Evolutionary conservation across 2,797 vertebrate genomes (phyloP).

Genomic region (Poeciliopsis paucimaculata): DNA sequence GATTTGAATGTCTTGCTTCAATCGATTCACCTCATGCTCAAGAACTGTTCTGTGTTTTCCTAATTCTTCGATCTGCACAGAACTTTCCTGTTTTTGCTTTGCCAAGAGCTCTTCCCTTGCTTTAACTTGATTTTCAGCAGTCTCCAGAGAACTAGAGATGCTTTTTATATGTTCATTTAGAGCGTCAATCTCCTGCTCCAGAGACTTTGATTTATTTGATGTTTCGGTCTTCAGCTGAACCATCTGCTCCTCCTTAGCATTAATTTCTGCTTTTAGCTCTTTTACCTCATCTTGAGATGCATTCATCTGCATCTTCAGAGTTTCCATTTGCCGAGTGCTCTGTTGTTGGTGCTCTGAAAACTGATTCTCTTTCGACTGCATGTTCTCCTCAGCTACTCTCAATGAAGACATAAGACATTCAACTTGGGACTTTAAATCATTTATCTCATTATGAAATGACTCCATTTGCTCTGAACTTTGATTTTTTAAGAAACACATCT

Average conservation of each 20-base stretch:
- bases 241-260: conserved; percentile 54
- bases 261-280: conserved; percentile 48
- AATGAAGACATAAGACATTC: conserved; percentile 15
- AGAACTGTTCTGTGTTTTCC: conserved; percentile 19
- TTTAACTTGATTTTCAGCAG: conserved; percentile 32
- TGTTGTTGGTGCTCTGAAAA: conserved; percentile 33
- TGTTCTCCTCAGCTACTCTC: conserved; percentile 34
- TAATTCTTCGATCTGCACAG: background rate
- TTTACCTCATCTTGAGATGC: conserved; percentile 27
- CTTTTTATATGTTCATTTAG: conserved; percentile 50
- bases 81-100: conserved; percentile 25
- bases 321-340: conserved; percentile 33
- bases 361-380: conserved; percentile 21
- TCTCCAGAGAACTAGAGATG: conserved; percentile 32
- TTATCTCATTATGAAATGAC: conserved; percentile 44
- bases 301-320: conserved; percentile 36
- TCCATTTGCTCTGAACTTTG: conserved; percentile 41
- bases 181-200: conserved; percentile 74
- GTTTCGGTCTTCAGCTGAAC: conserved; percentile 34
- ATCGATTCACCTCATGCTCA: background rate
- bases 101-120: conserved; percentile 36
- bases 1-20: conserved; percentile 41
- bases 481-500: conserved; percentile 25
- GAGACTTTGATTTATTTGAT: background rate
- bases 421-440: conserved; percentile 18